A percentile compares a stretch with the other conserved stretches of the same genome.
These are phyloP conservation scores for Wiebesia pumilae DNA, from an alignment of 1,140 invertebrate species.

Conservation along the genomic window DNA sequence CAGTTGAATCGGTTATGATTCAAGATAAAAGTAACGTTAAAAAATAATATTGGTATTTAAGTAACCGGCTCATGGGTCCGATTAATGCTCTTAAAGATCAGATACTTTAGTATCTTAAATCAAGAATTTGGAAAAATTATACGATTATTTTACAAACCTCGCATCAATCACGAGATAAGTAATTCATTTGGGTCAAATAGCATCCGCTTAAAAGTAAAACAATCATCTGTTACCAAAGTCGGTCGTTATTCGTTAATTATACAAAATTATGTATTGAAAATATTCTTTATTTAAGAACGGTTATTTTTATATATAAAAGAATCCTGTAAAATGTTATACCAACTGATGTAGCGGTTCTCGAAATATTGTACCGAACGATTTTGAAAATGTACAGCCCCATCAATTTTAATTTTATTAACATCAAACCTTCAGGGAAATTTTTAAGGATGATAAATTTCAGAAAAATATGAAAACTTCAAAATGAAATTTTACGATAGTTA, in stretches of 20 bases:
- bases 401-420: slow-evolving; percentile 17
- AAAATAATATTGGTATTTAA: too few species aligned
- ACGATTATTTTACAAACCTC: background rate
- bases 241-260: background rate
- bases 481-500: background rate
- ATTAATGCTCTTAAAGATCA: too few species aligned
- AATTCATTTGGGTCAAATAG: background rate
- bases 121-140: background rate
- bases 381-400: slow-evolving; percentile 6
- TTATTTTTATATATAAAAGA: background rate
- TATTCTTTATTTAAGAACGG: background rate
- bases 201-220: background rate
- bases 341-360: background rate
- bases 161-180: background rate
- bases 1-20: too few species aligned
- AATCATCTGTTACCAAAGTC: background rate
- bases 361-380: background rate
- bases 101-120: background rate
- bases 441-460: background rate
- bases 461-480: background rate
- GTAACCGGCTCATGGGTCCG: too few species aligned
- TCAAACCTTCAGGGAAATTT: background rate
- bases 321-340: background rate
- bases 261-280: slow-evolving; percentile 6
- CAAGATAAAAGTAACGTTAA: too few species aligned